Evolutionary conservation across 2,113 vertebrate genomes (phyloP).

Genomic region (Chrysemys picta): DNA sequence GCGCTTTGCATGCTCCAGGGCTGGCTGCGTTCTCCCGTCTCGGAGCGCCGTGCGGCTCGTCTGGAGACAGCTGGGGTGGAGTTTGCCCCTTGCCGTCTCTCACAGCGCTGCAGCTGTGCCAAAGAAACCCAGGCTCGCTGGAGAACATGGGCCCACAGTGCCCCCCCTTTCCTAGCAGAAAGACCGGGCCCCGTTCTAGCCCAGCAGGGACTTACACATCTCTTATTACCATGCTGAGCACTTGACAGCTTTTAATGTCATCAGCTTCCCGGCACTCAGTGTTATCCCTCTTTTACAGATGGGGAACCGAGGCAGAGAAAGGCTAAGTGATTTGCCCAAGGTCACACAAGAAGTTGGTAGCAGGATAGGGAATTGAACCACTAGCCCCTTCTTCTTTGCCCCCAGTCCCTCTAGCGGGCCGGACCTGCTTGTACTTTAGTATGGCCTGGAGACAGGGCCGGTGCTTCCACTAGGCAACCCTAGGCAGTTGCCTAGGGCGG

Average conservation of each 20-base stretch:
- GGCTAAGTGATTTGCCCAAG: not conserved
- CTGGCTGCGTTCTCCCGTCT: not conserved
- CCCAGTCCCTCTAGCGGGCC: not conserved
- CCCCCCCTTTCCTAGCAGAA: not conserved
- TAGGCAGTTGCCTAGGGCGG: too few relatives aligned
- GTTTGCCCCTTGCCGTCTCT: not conserved
- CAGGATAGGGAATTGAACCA: not conserved
- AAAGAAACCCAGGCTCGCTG: not conserved
- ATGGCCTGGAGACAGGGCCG: not conserved
- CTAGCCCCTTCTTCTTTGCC: not conserved
- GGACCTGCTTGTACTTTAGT: not conserved
- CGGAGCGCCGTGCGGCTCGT: rapidly evolving
- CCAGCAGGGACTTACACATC: not conserved
- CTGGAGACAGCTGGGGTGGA: not conserved
- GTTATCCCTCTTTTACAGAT: not conserved
- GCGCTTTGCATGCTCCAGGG: rapidly evolving
- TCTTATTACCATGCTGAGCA: not conserved
- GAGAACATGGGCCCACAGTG: not conserved
- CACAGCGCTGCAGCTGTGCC: not conserved
- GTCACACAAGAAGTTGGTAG: rapidly evolving
- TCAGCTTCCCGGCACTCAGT: not conserved
- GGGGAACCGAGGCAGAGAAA: not conserved
- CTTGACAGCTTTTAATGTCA: not conserved
- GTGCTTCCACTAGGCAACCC: too few relatives aligned
- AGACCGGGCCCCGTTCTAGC: not conserved